phyloP scores from a whole-genome alignment of 2,888 invertebrate species.

The Polyommatus iphigenia region DNA sequence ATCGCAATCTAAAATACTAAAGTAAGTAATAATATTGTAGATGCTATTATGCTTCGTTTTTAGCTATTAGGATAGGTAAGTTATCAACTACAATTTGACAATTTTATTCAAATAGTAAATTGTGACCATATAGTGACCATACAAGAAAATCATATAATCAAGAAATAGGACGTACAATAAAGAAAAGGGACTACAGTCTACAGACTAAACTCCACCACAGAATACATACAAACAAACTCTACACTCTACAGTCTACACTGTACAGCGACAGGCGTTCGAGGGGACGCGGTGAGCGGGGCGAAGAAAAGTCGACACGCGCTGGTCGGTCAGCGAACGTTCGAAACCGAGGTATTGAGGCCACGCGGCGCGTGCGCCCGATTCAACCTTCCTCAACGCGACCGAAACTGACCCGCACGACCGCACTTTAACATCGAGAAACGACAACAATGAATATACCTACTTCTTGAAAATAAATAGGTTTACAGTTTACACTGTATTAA shows the following conservation, averaged over 20 bases:
- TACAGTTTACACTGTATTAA: not conserved
- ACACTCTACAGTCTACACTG: too few relatives aligned
- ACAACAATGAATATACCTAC: not conserved
- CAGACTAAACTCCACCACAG: constrained; percentile 26
- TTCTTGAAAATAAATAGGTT: not conserved
- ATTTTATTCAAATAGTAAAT: too few relatives aligned
- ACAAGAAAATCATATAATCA: too few relatives aligned
- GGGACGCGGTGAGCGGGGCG: constrained; percentile 51
- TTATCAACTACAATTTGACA: too few relatives aligned
- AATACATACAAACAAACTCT: too few relatives aligned
- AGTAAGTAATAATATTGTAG: too few relatives aligned
- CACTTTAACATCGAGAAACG: constrained; percentile 52
- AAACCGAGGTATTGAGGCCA: constrained; percentile 69
- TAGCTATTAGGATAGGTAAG: too few relatives aligned
- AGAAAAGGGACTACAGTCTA: too few relatives aligned
- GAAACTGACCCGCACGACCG: constrained; percentile 72
- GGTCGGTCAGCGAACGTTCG: constrained; percentile 76
- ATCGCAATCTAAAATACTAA: too few relatives aligned
- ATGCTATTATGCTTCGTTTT: too few relatives aligned
- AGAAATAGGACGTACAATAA: too few relatives aligned
- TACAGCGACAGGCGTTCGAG: constrained; percentile 45
- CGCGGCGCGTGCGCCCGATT: constrained; percentile 76
- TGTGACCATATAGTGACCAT: too few relatives aligned
- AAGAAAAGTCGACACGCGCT: constrained; percentile 76
- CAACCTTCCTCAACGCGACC: constrained; percentile 81